Evolutionary conservation across 2,113 vertebrate genomes (phyloP).

Genomic region (Psittacula cyanocephala): DNA sequence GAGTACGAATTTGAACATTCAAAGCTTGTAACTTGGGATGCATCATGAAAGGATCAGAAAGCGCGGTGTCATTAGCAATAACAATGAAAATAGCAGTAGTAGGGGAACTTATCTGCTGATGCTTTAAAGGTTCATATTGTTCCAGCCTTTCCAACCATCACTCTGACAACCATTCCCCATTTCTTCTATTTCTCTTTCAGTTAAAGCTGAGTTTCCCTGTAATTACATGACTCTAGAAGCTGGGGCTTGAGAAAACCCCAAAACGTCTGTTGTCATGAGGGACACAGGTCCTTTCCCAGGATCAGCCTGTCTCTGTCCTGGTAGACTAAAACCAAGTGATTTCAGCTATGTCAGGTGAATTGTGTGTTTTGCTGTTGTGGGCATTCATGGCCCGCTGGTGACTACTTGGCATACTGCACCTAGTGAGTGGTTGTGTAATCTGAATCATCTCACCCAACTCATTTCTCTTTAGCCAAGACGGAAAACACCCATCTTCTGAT

Average conservation of each 20-base stretch:
- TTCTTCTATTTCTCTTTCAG: background rate
- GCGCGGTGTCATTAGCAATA: background rate
- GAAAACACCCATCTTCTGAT: background rate
- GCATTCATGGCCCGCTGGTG: rapidly evolving
- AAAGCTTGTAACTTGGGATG: background rate
- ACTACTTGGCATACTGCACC: background rate
- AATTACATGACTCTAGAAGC: background rate
- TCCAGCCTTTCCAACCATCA: background rate
- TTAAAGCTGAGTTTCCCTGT: background rate
- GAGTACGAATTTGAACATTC: rapidly evolving
- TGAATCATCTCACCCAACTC: background rate
- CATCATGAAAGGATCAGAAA: background rate
- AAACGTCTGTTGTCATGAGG: background rate
- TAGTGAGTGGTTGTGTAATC: too few species aligned
- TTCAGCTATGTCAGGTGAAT: background rate
- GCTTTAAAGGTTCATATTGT: background rate
- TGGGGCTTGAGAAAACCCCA: background rate
- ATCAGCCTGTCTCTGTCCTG: background rate
- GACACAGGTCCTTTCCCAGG: rapidly evolving
- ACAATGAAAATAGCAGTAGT: background rate
- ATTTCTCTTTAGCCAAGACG: background rate
- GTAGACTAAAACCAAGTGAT: background rate
- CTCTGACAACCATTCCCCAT: background rate
- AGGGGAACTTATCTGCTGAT: background rate
- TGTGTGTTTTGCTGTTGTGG: background rate